Evolutionary conservation across 2,888 invertebrate species (phyloP).

Genomic region (Lordiphosa fenestrarum): DNA sequence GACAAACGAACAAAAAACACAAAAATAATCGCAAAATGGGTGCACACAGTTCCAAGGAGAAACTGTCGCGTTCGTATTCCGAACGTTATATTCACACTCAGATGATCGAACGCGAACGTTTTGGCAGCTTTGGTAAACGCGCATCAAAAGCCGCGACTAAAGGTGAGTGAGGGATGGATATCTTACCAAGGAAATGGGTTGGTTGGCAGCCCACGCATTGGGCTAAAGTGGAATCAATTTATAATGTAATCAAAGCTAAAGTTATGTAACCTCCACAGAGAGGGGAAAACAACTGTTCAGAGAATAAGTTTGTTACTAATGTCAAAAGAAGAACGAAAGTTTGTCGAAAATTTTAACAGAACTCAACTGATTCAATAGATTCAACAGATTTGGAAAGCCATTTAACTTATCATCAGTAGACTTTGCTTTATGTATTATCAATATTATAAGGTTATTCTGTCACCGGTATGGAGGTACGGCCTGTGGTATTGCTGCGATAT

Average conservation of each 20-base stretch:
- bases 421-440: too few species aligned
- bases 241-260: neutral
- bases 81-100: constrained; percentile 81
- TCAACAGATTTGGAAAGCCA: too few species aligned
- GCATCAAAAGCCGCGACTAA: constrained; percentile 78
- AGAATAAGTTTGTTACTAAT: neutral
- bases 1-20: constrained; percentile 8
- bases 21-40: constrained; percentile 82
- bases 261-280: constrained; percentile 5
- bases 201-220: constrained; percentile 9
- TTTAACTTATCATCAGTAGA: too few species aligned
- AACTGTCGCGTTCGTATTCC: constrained; percentile 85
- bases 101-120: constrained; percentile 85
- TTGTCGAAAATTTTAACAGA: too few species aligned
- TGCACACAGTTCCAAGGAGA: constrained; percentile 89
- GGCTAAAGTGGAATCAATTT: constrained; percentile 15
- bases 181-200: constrained; percentile 1
- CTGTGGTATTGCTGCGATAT: too few species aligned
- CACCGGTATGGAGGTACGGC: too few species aligned
- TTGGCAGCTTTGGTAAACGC: constrained; percentile 86
- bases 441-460: too few species aligned
- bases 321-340: too few species aligned
- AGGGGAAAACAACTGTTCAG: neutral
- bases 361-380: too few species aligned
- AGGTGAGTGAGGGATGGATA: constrained; percentile 51